Percentiles rank a stretch among this genome's conserved stretches.
phyloP scores from a whole-genome alignment of 2,888 invertebrate genomes.

The Altica lythri region DNA sequence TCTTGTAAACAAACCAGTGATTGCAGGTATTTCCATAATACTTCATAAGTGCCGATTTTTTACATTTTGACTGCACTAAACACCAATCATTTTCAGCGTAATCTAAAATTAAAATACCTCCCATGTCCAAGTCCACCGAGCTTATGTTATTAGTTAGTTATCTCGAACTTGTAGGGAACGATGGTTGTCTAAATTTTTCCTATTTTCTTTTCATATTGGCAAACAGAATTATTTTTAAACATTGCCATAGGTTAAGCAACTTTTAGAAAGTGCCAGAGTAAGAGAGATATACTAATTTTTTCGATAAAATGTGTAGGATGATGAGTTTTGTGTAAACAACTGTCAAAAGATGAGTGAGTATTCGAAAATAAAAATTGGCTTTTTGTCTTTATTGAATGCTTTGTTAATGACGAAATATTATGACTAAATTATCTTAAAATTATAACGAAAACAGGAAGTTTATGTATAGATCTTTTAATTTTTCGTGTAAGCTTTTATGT shows the following conservation, averaged over 20 bases:
- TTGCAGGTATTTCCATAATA: too few species aligned
- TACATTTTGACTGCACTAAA: conserved; percentile 3
- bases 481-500: too few species aligned
- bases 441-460: too few species aligned
- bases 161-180: not conserved
- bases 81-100: conserved; percentile 35
- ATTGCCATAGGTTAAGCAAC: not conserved
- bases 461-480: too few species aligned
- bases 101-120: conserved; percentile 44
- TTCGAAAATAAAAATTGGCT: not conserved
- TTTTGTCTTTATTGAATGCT: too few species aligned
- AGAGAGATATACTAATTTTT: too few species aligned
- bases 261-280: not conserved
- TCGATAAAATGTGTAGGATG: not conserved
- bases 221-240: not conserved
- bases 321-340: not conserved
- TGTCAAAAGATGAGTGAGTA: conserved; percentile 6
- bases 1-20: too few species aligned
- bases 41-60: too few species aligned
- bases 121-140: conserved; percentile 17
- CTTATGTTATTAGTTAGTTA: conserved; percentile 11
- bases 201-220: not conserved
- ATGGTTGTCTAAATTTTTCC: not conserved
- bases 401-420: too few species aligned
- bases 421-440: too few species aligned